phyloP scores from a whole-genome alignment of 1,140 invertebrate genomes.

The Zaprionus tsacasi region DNA sequence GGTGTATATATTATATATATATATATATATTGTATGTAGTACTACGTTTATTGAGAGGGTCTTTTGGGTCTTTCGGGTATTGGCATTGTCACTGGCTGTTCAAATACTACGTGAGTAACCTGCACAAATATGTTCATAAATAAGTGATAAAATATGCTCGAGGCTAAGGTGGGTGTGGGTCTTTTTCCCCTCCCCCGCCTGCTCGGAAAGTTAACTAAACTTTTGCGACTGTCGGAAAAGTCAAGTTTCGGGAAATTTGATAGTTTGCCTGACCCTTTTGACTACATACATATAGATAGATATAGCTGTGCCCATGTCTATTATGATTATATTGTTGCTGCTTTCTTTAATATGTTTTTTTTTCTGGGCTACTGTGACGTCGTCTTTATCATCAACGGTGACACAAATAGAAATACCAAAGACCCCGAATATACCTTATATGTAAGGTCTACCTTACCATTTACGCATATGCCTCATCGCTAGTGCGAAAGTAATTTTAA shows the following conservation, averaged over 20 bases:
- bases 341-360: slow-evolving; percentile 8
- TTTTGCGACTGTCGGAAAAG: slow-evolving; percentile 3
- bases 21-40: not conserved
- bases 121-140: slow-evolving; percentile 38
- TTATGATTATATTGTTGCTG: slow-evolving; percentile 12
- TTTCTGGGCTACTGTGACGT: slow-evolving; percentile 37
- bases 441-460: not conserved
- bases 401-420: slow-evolving; percentile 51
- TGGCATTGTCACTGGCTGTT: slow-evolving; percentile 26
- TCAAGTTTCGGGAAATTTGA: slow-evolving; percentile 9
- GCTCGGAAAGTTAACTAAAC: not conserved
- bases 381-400: slow-evolving; percentile 40
- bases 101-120: slow-evolving; percentile 64
- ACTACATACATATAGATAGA: no score
- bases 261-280: slow-evolving; percentile 15
- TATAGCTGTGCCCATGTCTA: not conserved
- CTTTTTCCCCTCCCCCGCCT: not conserved
- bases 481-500: slow-evolving; percentile 70
- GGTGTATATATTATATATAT: not conserved
- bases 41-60: not conserved
- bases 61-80: not conserved
- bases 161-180: not conserved
- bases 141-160: slow-evolving; percentile 11
- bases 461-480: slow-evolving; percentile 39
- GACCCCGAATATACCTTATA: not conserved